Percentiles rank a stretch among this genome's conserved stretches.
These are phyloP conservation scores for Amphiprion ocellaris DNA, from an alignment of 2,113 vertebrate genomes.

Conservation along the genomic window DNA sequence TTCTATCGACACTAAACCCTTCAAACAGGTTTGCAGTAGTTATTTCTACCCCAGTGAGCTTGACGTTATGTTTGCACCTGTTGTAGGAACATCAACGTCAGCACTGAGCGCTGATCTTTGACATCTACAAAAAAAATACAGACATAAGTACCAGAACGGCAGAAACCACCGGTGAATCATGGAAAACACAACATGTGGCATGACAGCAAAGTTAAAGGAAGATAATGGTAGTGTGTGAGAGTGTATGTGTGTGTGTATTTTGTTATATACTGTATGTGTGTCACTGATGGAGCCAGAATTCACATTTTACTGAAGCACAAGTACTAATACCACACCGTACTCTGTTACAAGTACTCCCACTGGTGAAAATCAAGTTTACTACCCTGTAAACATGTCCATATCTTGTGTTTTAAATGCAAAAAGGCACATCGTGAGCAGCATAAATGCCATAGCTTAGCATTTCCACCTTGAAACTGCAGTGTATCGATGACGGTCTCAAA, in stretches of 20 bases:
- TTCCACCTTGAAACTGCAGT: too few relatives aligned
- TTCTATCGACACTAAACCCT: neutral
- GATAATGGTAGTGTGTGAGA: constrained; percentile 39
- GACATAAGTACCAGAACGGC: constrained; percentile 36
- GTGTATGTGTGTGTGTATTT: constrained; percentile 24
- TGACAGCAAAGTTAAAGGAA: constrained; percentile 38
- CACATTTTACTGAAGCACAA: too few relatives aligned
- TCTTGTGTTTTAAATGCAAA: too few relatives aligned
- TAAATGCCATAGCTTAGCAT: too few relatives aligned
- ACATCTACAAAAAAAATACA: constrained; percentile 59
- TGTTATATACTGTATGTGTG: neutral
- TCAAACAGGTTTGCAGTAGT: neutral
- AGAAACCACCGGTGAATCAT: constrained; percentile 49
- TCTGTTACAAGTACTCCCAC: too few relatives aligned
- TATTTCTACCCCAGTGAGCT: neutral
- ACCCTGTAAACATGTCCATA: too few relatives aligned
- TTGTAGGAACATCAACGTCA: constrained; percentile 38
- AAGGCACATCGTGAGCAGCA: too few relatives aligned
- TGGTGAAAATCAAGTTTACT: too few relatives aligned
- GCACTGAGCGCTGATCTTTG: constrained; percentile 39
- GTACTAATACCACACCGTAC: too few relatives aligned
- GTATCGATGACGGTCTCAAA: too few relatives aligned
- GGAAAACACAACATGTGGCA: constrained; percentile 36
- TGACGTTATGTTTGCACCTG: constrained; percentile 21
- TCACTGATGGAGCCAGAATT: neutral